Conservation (phyloP, 2,113 vertebrate genomes). For the Isurus oxyrinchus region DNA sequence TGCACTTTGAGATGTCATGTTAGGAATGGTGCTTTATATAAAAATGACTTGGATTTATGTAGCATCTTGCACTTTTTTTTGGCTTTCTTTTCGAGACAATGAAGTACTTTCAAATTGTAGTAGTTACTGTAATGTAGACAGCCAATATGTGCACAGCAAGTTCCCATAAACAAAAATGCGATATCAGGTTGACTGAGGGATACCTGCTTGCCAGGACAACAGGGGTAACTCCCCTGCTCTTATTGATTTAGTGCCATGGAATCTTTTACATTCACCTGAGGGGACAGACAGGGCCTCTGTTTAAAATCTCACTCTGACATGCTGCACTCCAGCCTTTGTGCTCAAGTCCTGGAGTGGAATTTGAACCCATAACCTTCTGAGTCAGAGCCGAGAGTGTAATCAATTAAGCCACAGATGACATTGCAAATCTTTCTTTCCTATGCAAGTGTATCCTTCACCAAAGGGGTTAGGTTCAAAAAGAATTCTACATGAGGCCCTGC, state of each 20-base stretch:
- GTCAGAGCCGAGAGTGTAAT: neutral
- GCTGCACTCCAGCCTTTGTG: neutral
- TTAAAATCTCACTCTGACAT: neutral
- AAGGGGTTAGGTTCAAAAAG: neutral
- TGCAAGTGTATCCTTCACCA: neutral
- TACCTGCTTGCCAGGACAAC: neutral
- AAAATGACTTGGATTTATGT: neutral
- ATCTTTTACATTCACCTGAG: neutral
- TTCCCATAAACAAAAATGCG: neutral
- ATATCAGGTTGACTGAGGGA: neutral
- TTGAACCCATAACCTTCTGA: neutral
- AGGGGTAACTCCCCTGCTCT: neutral
- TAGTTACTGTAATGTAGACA: no score
- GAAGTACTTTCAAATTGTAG: neutral
- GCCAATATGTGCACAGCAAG: neutral
- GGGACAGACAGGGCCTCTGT: no score
- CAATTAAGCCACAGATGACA: neutral
- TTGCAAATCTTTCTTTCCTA: neutral
- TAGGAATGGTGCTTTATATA: neutral
- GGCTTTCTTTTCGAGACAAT: neutral
- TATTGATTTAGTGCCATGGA: neutral
- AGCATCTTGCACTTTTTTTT: neutral
- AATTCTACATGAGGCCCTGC: neutral
- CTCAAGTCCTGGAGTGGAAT: neutral
- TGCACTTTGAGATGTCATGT: neutral